Base-by-base conservation (phyloP, 1,140 invertebrate genomes). In the Meloidogyne floridensis region DNA sequence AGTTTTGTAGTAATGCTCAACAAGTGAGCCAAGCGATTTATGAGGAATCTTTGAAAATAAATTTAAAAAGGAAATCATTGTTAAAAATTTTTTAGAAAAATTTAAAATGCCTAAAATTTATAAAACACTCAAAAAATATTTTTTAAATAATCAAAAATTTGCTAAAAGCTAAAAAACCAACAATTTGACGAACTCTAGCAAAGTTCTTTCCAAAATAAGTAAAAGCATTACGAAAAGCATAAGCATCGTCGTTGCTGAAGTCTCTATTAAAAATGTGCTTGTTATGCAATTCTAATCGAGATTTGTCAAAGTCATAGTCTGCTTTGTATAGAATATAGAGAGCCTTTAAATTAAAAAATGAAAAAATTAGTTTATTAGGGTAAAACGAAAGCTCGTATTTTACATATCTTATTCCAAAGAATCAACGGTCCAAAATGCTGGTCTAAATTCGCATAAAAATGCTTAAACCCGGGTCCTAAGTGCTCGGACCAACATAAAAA, bases 161-260 rank as follows among this genome's bases (percentile, higher is more conserved):
- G 32, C 47, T 47, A 47, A 47, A 47, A 47, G 47, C 7, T 6
- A 47, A 47, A 47, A 47, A 6, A 47, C 47, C 47, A 47, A 82
- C 80, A 11, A 83, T 47, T 83, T 83, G 82, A 18, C 74, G 83
- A 56, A 83, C 83, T 80, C 83, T 83, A 18, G 83, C 20, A 56
- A 83, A 83, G n/a, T 83, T 83, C 32, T 83, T 83, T 20, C 82
- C 82, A 59, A 69, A 83, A 56, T n/a, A 83, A 7, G n/a, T 73
- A 7, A 77, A 65, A 9, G 82, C 82, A 59, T 77, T 42, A 42
- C 77, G 77, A 59, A 82, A 82, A 13, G 81, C 75, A 32, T 72
- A 81, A 7, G 56, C 77, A 70, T 82, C 81, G 7, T 82, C 81
- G 3, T 11, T 10, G 9, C 43, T 80, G 7, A 81, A 81, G 18